Evolutionary conservation across 2,113 vertebrate genomes (phyloP).

Genomic region (Trogon surrucura): DNA sequence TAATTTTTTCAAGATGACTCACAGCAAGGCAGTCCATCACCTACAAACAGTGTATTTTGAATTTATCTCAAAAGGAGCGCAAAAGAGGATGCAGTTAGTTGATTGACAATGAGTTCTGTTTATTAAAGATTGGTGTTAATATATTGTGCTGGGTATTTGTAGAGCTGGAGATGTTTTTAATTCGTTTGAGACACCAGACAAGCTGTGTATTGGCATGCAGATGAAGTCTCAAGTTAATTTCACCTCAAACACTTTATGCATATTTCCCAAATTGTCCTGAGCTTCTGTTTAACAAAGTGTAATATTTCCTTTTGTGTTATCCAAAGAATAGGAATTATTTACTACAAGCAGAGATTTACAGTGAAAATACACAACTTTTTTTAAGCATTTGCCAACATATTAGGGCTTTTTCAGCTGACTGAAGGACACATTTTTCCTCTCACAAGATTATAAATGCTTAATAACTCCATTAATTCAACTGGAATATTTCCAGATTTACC

Average conservation of each 20-base stretch:
- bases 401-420: not conserved
- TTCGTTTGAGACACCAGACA: not conserved
- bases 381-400: slow-evolving; percentile 1
- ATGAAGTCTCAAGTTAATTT: slow-evolving; percentile 8
- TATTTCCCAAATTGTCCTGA: not conserved
- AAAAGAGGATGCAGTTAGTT: not conserved
- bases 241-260: not conserved
- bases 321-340: slow-evolving; percentile 17
- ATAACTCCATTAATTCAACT: slow-evolving; percentile 33
- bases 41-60: not conserved
- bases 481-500: slow-evolving; percentile 54
- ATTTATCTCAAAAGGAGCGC: not conserved
- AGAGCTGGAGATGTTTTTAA: not conserved
- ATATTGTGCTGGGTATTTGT: not conserved
- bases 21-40: not conserved
- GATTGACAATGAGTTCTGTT: not conserved
- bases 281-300: not conserved
- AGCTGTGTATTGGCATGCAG: not conserved
- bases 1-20: not conserved
- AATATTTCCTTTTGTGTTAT: not conserved
- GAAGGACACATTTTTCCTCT: slow-evolving; percentile 19
- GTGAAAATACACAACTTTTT: not conserved
- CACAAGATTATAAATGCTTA: slow-evolving; percentile 40
- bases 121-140: not conserved
- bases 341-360: not conserved